Evolutionary conservation across 2,113 vertebrate genomes (phyloP), one percentile per base, ranked within the genome.

Genomic region (Eublepharis macularius): DNA sequence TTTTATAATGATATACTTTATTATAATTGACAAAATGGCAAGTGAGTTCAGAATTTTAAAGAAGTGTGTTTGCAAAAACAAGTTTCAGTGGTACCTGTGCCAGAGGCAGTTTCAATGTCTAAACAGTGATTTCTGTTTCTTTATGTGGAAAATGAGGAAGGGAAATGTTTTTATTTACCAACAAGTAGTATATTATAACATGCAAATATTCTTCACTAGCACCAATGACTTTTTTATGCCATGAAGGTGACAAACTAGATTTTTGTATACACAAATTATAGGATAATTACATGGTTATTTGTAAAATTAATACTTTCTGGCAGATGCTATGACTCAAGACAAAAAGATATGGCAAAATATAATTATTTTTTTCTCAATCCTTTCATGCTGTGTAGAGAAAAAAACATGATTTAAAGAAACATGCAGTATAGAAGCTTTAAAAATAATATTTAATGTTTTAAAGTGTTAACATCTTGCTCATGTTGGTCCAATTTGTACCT

Each of bases 261-360:
- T 93, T 93, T 87, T 83, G 78, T 93, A 90, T 45, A 39, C 39
- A 43, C 90, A 74, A 90, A 90, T 92, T 88, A 73, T 60, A 32
- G 66, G 89, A 93, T 82, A 90, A 93, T 93, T 86, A 90, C 86
- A 79, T 86, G 29, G 78, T 90, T 81, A 92, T 68, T 86, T 92
- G 43, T 81, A 90, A 93, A 94, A 90, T 76, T 83, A 86, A 68
- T 90, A 87, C 51, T 60, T 57, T 88, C 82, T 91, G 92, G 76
- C 83, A 93, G 80, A 89, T 95, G 85, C 90, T 85, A 80, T 84
- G 57, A 94, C 73, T 85, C 89, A 79, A 26, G 76, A 47, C 36
- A 92, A 85, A 76, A 54, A 60, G 26, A 88, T 60, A 29, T 45
- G 72, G 47, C 34, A 86, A 86, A 82, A 36, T 65, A 32, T 34